Evolutionary conservation across 2,888 invertebrate genomes (phyloP), one percentile per base, ranked within the genome.

Genomic region (Timema cristinae): DNA sequence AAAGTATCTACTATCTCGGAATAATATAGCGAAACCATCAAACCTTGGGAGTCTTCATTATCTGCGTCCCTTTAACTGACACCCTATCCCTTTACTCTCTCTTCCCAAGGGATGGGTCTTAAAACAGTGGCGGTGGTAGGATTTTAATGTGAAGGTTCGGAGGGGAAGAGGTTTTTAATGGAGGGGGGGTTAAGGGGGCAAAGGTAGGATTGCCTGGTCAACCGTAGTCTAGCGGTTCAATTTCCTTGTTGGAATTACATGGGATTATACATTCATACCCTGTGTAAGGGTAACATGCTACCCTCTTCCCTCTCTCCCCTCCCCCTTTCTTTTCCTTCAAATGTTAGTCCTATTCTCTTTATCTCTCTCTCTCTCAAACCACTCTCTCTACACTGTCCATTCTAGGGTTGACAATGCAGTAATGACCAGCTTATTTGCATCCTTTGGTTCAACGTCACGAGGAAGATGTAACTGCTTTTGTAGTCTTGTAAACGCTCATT

Each of bases 191-290:
- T 32, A 32, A 32, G 32, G 32, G 32, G 32, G 32, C 32, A 32
- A 32, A 32, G 16, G 47, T 63, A 48, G 63, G 63, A 63, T 63
- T 63, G 63, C 63, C 63, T 63, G 63, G 63, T 63, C 63, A 63
- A 32, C 63, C 63, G 63, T 32, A 63, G 63, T 47, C 32, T 47
- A 63, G 63, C 63, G 56, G 71, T 71, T 71, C 71, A 71, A 71
- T 71, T 71, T 71, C 71, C 71, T 71, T 67, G 71, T 56, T 67
- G 67, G 67, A 71, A 71, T 71, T 56, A 71, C 71, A 67, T n/a
- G 59, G 67, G 71, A 71, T 71, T 71, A 71, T 71, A 67, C 71
- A 71, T 71, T 71, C 71, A 71, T 71, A 50, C 67, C 66, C 47
- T 67, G 71, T 59, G 71, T 59, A 48, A 69, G 61, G 32, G 32